Evolutionary conservation across 2,888 invertebrate species (phyloP).

Genomic region (Nasonia oneida): DNA sequence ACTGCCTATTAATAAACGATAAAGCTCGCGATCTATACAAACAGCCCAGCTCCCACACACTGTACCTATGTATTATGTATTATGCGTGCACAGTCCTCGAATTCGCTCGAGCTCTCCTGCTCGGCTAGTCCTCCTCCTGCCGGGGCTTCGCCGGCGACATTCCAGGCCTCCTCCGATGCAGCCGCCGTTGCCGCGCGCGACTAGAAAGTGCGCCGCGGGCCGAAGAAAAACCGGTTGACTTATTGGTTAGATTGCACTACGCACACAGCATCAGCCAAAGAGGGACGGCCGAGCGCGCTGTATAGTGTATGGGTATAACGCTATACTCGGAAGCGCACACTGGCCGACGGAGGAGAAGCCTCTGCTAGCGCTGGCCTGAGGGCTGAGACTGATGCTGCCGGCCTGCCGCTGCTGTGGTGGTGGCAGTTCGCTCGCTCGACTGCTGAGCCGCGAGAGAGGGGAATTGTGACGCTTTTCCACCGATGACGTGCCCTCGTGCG

Average conservation of each 20-base stretch:
- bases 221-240: conserved; percentile 7
- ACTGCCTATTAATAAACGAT: conserved; percentile 45
- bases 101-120: neutral
- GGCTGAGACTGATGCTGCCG: no score
- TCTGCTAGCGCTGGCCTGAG: no score
- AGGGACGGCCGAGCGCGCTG: no score
- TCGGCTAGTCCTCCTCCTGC: neutral
- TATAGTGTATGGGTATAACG: no score
- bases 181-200: neutral
- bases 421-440: no score
- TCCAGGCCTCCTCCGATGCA: neutral
- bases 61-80: neutral
- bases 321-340: no score
- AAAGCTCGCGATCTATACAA: neutral
- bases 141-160: conserved; percentile 10
- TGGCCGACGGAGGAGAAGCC: no score
- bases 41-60: no score
- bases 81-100: neutral
- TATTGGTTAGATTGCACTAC: conserved; percentile 3
- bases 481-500: neutral
- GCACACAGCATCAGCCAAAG: neutral
- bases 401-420: no score
- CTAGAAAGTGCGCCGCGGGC: neutral
- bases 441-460: neutral
- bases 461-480: neutral